These are phyloP conservation scores for Parotocinclus haroldoi DNA, from an alignment of 2,797 vertebrate genomes.

Conservation along the genomic window DNA sequence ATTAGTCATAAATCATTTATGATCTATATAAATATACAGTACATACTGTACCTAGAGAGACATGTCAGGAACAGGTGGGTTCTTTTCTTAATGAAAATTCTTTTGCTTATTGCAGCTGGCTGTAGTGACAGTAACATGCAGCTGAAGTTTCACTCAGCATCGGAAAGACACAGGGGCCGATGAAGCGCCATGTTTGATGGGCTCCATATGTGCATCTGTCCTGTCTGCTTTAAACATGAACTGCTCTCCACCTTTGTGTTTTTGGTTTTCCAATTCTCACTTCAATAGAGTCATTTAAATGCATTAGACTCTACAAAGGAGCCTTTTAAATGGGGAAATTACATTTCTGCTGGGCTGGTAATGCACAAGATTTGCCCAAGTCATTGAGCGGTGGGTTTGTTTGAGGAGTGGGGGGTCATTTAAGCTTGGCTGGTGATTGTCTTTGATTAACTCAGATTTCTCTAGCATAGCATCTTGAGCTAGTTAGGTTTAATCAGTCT, in stretches of 20 bases:
- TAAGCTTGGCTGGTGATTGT: constrained; percentile 62
- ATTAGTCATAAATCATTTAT: background rate
- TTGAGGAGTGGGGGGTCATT: constrained; percentile 39
- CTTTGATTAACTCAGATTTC: constrained; percentile 63
- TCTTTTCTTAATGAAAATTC: background rate
- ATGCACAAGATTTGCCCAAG: constrained; percentile 38
- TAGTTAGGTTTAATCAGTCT: constrained; percentile 67
- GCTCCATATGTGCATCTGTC: constrained; percentile 37
- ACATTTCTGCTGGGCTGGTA: constrained; percentile 50
- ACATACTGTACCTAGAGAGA: background rate
- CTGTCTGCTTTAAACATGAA: constrained; percentile 50
- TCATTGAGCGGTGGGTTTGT: constrained; percentile 29
- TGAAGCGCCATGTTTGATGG: constrained; percentile 27
- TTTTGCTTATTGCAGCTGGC: background rate
- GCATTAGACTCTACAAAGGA: constrained; percentile 51
- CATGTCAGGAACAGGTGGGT: constrained; percentile 8
- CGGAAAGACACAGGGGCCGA: background rate
- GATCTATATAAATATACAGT: constrained; percentile 2
- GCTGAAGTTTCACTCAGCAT: background rate
- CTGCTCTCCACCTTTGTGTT: constrained; percentile 54
- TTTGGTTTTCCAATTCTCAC: constrained; percentile 46
- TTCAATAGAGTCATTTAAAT: constrained; percentile 49
- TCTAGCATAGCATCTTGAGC: constrained; percentile 69
- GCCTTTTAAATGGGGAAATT: constrained; percentile 62
- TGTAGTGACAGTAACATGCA: background rate